phyloP scores from a whole-genome alignment of 2,888 invertebrate species.

The Charanyca ferruginea region DNA sequence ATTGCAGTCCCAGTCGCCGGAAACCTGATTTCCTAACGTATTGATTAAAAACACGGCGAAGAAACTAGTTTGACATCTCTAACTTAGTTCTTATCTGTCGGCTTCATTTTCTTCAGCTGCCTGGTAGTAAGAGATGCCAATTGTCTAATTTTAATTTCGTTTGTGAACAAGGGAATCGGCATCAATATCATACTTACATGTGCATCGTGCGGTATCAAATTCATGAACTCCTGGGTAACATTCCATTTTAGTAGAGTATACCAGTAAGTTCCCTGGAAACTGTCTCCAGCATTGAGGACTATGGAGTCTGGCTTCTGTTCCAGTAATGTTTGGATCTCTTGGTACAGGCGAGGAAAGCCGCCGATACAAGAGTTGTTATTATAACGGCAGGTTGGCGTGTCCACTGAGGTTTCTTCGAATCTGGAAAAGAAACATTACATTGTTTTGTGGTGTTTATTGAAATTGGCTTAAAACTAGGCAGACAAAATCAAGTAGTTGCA shows the following conservation, averaged over 20 bases:
- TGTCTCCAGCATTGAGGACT: slow-evolving; percentile 95
- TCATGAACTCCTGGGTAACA: slow-evolving; percentile 94
- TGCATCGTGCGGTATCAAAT: slow-evolving; percentile 94
- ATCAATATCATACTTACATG: slow-evolving; percentile 91
- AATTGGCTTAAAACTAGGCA: too few species aligned
- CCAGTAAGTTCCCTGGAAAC: slow-evolving; percentile 97
- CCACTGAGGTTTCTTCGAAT: slow-evolving; percentile 91
- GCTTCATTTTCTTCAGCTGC: too few species aligned
- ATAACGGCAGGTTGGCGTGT: slow-evolving; percentile 90
- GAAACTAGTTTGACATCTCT: too few species aligned
- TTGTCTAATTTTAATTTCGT: too few species aligned
- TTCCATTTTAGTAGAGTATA: slow-evolving; percentile 94
- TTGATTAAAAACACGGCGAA: too few species aligned
- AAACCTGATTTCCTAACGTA: too few species aligned
- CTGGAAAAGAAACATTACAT: slow-evolving; percentile 75
- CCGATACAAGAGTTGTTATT: slow-evolving; percentile 92
- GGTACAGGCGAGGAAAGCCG: slow-evolving; percentile 93
- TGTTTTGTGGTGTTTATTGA: too few species aligned
- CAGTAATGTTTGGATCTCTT: slow-evolving; percentile 88
- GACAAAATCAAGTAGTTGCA: too few species aligned
- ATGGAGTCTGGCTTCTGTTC: slow-evolving; percentile 91
- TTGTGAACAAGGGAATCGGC: too few species aligned
- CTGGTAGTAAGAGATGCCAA: too few species aligned
- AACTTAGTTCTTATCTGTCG: too few species aligned
- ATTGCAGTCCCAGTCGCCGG: too few species aligned